These are phyloP conservation scores for Stigmatopora nigra DNA, from an alignment of 2,113 vertebrate species.

Conservation along the genomic window DNA sequence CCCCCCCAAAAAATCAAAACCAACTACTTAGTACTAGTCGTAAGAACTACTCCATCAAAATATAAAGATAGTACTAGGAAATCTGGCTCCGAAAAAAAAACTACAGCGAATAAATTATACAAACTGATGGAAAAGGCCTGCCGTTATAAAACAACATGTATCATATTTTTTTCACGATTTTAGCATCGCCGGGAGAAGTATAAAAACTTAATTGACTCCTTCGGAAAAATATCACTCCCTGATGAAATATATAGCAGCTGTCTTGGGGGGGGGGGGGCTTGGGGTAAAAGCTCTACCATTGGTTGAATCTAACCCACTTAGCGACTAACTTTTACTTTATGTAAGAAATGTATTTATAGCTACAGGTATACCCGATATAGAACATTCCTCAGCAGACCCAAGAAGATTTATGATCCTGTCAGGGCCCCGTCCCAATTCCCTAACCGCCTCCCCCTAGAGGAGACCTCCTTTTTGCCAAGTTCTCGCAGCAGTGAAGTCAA, in stretches of 20 bases:
- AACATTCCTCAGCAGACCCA: slow-evolving; percentile 48
- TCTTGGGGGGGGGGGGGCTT: not conserved
- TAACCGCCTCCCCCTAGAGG: slow-evolving; percentile 40
- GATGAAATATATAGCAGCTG: not conserved
- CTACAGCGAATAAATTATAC: not conserved
- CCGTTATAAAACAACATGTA: not conserved
- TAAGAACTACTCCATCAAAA: too few species aligned
- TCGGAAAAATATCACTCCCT: not conserved
- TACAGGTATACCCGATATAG: slow-evolving; percentile 60
- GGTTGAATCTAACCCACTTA: slow-evolving; percentile 64
- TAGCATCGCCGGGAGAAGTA: not conserved
- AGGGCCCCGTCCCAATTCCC: slow-evolving; percentile 16
- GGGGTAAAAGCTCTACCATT: slow-evolving; percentile 8
- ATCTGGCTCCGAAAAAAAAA: not conserved
- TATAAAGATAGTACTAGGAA: not conserved
- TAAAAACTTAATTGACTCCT: not conserved
- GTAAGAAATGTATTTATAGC: slow-evolving; percentile 70
- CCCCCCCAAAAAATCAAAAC: too few species aligned
- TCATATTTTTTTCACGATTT: not conserved
- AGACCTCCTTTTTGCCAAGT: slow-evolving; percentile 43
- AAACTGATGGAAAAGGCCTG: not conserved
- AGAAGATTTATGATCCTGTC: slow-evolving; percentile 62
- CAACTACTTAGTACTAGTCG: too few species aligned
- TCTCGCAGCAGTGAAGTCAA: not conserved
- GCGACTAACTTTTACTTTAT: slow-evolving; percentile 48